Percentiles rank a stretch among this genome's conserved stretches.
Evolutionary conservation across 2,888 invertebrate species (phyloP).

Genomic region (Formica aserva): DNA sequence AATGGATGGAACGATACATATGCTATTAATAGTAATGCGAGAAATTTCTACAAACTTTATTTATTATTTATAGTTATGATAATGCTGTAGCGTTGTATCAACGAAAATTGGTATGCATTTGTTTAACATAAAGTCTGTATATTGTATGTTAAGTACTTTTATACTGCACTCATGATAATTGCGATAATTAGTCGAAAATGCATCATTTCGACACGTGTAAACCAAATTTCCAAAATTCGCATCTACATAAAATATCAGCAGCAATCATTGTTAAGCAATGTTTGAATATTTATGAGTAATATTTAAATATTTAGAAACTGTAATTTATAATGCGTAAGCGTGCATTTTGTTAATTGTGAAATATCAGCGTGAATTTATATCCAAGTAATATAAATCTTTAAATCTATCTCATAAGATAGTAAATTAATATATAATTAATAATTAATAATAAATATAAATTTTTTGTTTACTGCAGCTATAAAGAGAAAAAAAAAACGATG

Average conservation of each 20-base stretch:
- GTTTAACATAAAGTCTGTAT: background rate
- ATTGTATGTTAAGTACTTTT: background rate
- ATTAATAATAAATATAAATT: background rate
- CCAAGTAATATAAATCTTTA: background rate
- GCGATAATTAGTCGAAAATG: background rate
- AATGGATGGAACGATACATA: background rate
- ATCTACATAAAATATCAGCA: background rate
- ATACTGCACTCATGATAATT: background rate
- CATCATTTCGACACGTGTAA: background rate
- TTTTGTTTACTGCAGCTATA: background rate
- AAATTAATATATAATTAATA: background rate
- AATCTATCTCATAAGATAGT: background rate
- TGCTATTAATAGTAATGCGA: constrained; percentile 5
- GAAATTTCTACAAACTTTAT: constrained; percentile 32
- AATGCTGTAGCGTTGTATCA: background rate
- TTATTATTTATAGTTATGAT: constrained; percentile 16
- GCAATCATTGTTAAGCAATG: no score
- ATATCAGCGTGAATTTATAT: constrained; percentile 1
- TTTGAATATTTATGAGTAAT: constrained; percentile 17
- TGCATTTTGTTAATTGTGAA: background rate
- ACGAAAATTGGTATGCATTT: constrained; percentile 2
- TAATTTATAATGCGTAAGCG: background rate
- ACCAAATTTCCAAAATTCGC: constrained; percentile 5
- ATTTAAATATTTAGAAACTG: constrained; percentile 19
- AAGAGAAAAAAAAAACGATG: background rate